These are phyloP conservation scores for Piscicola geometra DNA, from an alignment of 2,888 invertebrate genomes.

Conservation along the genomic window DNA sequence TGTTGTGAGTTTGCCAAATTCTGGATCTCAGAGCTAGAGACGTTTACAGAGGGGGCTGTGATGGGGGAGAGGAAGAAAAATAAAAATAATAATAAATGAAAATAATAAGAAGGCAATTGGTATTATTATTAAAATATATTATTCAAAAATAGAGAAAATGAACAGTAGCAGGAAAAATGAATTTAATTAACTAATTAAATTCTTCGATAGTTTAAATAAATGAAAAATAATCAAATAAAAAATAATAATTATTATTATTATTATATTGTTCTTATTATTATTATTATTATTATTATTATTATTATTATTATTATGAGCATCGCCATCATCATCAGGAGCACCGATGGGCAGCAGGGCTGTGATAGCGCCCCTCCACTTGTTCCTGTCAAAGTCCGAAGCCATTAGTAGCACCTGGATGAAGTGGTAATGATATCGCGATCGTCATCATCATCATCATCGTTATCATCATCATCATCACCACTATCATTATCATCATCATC, in stretches of 20 bases:
- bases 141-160: no score
- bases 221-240: background rate
- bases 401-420: constrained; percentile 72
- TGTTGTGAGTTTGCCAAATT: constrained; percentile 40
- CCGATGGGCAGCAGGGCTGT: constrained; percentile 67
- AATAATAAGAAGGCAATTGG: constrained; percentile 7
- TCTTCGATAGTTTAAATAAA: background rate
- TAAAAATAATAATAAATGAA: background rate
- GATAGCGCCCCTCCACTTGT: constrained; percentile 89
- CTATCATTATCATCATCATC: constrained; percentile 38
- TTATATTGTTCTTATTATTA: background rate
- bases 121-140: no score
- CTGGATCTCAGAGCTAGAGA: constrained; percentile 39
- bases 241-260: background rate
- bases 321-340: no score
- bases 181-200: background rate
- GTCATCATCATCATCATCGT: constrained; percentile 27
- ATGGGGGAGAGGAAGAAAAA: background rate
- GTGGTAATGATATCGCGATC: constrained; percentile 2
- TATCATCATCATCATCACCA: constrained; percentile 38
- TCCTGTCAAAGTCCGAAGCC: constrained; percentile 86
- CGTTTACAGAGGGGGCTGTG: constrained; percentile 13
- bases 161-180: background rate
- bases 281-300: constrained; percentile 17
- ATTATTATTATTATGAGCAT: constrained; percentile 11